Evolutionary conservation across 2,888 invertebrate genomes (phyloP), one percentile per base, ranked within the genome.

Genomic region (Synergus itoensis): DNA sequence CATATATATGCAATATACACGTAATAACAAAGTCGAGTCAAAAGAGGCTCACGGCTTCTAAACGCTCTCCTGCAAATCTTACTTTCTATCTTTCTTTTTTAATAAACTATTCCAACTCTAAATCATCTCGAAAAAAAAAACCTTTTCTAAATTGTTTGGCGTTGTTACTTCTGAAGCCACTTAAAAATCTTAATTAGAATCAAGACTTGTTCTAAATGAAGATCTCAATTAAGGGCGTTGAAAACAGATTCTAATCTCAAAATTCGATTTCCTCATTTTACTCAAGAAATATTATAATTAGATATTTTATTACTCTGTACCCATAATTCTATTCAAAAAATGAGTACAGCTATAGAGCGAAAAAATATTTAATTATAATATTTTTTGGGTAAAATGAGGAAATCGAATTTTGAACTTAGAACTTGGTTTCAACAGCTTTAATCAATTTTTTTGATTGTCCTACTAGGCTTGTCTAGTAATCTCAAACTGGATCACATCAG

Each of bases 381-480:
- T 28, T 28, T 28, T 2, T 28, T 28, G 28, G 3, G 28, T 28
- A 28, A 28, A 28, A 28, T 28, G 28, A 28, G 28, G 28, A 28
- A 28, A 28, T 28, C 28, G 28, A 28, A 28, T 28, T 28, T 28
- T 28, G 28, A 62, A 43, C 28, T 57, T 57, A 3, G 28, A 28
- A 28, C 28, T 28, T 28, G 28, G 28, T 28, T 28, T 28, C 28
- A 28, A 28, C 28, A 28, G 3, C 28, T 28, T 28, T 28, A 28
- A 28, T 28, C 2, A 28, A 3, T 28, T 28, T 28, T 69, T 45
- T 77, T 78, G 80, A 80, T 80, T 80, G 80, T 80, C 80, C 80
- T 80, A 80, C 64, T 63, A 80, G 77, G 67, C 67, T 67, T 28
- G 45, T 67, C 28, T 73, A 48, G 21, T 28, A 45, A 45, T 69